These are phyloP conservation scores for Caenorhabditis japonica DNA, from an alignment of 2,888 invertebrate species.

Conservation along the genomic window DNA sequence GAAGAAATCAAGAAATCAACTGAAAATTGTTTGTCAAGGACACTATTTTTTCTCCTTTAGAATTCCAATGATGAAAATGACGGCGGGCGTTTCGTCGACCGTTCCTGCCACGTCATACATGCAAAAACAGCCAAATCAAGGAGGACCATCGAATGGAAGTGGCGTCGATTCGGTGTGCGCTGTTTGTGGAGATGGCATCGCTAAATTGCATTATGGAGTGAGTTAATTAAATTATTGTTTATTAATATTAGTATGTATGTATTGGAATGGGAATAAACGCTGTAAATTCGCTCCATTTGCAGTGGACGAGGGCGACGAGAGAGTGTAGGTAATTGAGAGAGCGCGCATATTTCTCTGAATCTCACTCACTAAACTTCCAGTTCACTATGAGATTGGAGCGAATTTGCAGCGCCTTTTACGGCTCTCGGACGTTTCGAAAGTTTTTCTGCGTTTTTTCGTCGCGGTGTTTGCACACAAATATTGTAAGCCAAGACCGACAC, in stretches of 20 bases:
- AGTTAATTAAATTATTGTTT: slow-evolving; percentile 2
- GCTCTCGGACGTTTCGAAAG: too few species aligned
- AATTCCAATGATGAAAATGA: slow-evolving; percentile 59
- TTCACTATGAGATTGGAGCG: too few species aligned
- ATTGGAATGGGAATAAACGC: too few species aligned
- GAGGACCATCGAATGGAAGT: slow-evolving; percentile 27
- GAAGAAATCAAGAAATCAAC: slow-evolving; percentile 35
- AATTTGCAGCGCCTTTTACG: too few species aligned
- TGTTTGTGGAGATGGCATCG: slow-evolving; percentile 75
- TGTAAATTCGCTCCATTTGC: too few species aligned
- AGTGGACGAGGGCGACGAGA: too few species aligned
- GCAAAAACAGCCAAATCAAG: slow-evolving; percentile 11
- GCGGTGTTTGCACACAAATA: too few species aligned
- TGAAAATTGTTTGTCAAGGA: slow-evolving; percentile 34
- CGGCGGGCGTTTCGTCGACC: slow-evolving; percentile 49
- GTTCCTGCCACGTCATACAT: slow-evolving; percentile 51
- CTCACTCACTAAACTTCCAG: too few species aligned
- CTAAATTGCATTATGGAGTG: slow-evolving; percentile 74
- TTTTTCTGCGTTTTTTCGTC: too few species aligned
- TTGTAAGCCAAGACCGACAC: too few species aligned
- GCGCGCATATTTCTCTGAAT: too few species aligned
- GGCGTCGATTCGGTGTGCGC: slow-evolving; percentile 73
- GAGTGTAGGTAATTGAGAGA: too few species aligned
- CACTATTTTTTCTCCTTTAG: slow-evolving; percentile 31
- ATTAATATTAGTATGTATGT: slow-evolving; percentile 34